These are phyloP conservation scores for Triops longicaudatus DNA, from an alignment of 1,140 invertebrate genomes.

Conservation along the genomic window DNA sequence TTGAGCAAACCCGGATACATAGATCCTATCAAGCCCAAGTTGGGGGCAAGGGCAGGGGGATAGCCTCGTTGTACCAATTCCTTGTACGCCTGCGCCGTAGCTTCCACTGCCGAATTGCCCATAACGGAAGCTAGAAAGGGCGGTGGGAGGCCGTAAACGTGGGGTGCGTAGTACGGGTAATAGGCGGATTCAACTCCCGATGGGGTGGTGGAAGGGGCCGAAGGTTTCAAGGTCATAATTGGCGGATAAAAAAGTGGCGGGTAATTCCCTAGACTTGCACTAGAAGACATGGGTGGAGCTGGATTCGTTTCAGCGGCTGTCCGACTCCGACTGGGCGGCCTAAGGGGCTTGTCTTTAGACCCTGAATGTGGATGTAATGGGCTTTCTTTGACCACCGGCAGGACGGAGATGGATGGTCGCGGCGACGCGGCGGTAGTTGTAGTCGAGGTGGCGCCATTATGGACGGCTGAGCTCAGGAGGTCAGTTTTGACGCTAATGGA, in stretches of 20 bases:
- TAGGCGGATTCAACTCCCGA: constrained; percentile 4
- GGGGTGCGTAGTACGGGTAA: constrained; percentile 24
- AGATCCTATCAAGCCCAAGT: neutral
- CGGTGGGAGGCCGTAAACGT: constrained; percentile 24
- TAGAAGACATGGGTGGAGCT: constrained; percentile 13
- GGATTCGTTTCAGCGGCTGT: neutral
- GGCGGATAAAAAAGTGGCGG: constrained; percentile 20
- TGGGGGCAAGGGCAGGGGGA: constrained; percentile 21
- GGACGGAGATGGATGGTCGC: constrained; percentile 19
- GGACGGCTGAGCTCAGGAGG: neutral
- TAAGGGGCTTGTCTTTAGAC: neutral
- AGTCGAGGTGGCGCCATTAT: neutral
- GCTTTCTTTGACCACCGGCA: constrained; percentile 24
- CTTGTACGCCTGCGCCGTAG: constrained; percentile 26
- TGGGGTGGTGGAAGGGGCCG: neutral
- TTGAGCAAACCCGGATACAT: neutral
- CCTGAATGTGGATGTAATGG: neutral
- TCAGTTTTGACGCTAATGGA: constrained; percentile 25
- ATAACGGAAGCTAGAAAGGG: neutral
- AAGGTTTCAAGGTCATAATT: neutral
- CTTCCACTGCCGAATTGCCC: constrained; percentile 22
- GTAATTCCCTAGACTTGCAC: neutral
- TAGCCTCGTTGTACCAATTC: constrained; percentile 26
- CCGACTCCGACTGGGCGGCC: constrained; percentile 9
- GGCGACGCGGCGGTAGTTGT: neutral